Conservation (phyloP, 1,140 invertebrate species). For the Brachionus paranguensis region DNA sequence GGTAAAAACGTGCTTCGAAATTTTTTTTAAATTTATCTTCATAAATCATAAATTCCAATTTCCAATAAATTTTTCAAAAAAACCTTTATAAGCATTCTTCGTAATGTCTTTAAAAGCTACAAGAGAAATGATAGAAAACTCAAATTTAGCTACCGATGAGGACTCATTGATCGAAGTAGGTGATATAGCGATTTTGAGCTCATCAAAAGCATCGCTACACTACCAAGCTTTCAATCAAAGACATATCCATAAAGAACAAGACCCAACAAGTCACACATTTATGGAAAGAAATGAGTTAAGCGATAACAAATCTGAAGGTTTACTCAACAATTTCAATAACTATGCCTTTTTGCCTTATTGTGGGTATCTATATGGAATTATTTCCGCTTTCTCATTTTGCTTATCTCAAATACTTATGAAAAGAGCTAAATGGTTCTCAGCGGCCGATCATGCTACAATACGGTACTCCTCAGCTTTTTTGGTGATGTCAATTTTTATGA, state of each 20-base stretch:
- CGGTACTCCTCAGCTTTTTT: neutral
- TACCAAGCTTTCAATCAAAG: neutral
- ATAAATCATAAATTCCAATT: no score
- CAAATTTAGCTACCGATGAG: neutral
- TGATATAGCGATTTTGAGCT: neutral
- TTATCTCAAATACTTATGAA: slow-evolving; percentile 19
- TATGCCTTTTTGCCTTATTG: neutral
- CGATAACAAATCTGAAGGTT: neutral
- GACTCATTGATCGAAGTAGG: neutral
- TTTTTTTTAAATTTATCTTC: no score
- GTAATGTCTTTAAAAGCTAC: neutral
- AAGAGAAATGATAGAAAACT: neutral
- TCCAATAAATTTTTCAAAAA: neutral
- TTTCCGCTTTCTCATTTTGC: neutral
- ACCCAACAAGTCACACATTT: neutral
- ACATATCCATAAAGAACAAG: neutral
- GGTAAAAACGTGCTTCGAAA: neutral
- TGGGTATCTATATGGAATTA: neutral
- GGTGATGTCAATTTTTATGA: neutral
- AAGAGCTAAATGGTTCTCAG: neutral
- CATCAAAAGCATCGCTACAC: neutral
- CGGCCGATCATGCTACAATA: slow-evolving; percentile 11
- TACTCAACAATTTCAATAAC: neutral
- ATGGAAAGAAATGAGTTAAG: neutral
- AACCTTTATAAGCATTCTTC: neutral